Conservation (phyloP, 2,888 invertebrate species). For the Chrysolina americana region DNA sequence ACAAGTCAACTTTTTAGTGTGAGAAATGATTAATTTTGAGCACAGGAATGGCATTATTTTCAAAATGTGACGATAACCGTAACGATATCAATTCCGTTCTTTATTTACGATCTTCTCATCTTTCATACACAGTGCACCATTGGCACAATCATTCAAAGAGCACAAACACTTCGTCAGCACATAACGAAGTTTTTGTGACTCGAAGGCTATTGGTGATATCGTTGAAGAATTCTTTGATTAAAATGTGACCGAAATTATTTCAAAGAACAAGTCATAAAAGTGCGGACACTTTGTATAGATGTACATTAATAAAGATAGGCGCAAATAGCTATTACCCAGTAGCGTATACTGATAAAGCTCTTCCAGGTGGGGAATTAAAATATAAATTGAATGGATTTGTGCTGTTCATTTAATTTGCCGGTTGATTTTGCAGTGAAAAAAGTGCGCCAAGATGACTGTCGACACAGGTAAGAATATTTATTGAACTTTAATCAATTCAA, state of each 20-base stretch:
- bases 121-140: not conserved
- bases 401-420: not conserved
- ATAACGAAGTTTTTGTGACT: not conserved
- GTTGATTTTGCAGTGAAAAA: not conserved
- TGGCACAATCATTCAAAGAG: not conserved
- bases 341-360: not conserved
- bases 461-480: not conserved
- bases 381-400: not conserved
- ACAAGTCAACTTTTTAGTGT: no score
- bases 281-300: not conserved
- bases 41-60: no score
- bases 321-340: not conserved
- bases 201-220: no score
- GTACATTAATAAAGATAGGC: not conserved
- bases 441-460: not conserved
- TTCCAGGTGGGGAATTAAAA: constrained; percentile 3
- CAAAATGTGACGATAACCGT: not conserved
- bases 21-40: no score
- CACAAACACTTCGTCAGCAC: not conserved
- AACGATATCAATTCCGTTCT: not conserved
- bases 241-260: not conserved
- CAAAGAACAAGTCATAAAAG: not conserved
- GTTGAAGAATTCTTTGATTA: not conserved
- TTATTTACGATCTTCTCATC: constrained; percentile 1
- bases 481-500: no score